Evolutionary conservation across 2,113 vertebrate species (phyloP), one percentile per base, ranked within the genome.

Genomic region (Petaurus breviceps): DNA sequence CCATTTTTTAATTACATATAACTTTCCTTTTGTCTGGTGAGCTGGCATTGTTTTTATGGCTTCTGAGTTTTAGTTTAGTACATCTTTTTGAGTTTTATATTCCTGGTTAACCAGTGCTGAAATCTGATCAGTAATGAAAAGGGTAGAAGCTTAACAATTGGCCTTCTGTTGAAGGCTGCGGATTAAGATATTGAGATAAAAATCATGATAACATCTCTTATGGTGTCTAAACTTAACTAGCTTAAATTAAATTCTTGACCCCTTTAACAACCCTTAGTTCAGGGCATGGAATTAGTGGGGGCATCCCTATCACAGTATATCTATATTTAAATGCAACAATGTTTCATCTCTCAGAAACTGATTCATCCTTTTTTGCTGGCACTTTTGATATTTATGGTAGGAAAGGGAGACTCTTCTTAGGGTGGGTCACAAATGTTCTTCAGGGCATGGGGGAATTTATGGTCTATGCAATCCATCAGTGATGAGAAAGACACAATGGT

Each of bases 141-240:
- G 68, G n/a, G 16, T 91, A 96, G 94, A 91, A 96, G 95, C 92
- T 14, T 53, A 93, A 55, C 7, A 55, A 68, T 94, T 91, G 95
- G 92, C 96, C 93, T 94, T 90, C 90, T 96, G 28, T 96, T 97
- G 90, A 90, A 97, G 93, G 91, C 94, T 96, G 11, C 95, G 89
- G 92, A 51, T 94, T 97, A 94, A 54, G 52, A 57, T 95, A 95
- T 92, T 95, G 92, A 96, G 96, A 93, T 96, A 95, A 84, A 97
- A 98, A 97, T 98, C 97, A 97, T 97, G 97, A 55, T 96, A 91
- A 96, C 84, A 97, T 96, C 92, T 96, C 89, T 94, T 77, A 77
- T 94, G 92, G 92, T 92, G 55, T 97, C 57, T 97, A 90, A 96
- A 94, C 94, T 97, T 94, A 95, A 94, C 93, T 95, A 49, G 68